A percentile compares a stretch with the other conserved stretches of the same genome.
These are phyloP conservation scores for Terrapene triunguis DNA, from an alignment of 2,113 vertebrate species.

Conservation along the genomic window DNA sequence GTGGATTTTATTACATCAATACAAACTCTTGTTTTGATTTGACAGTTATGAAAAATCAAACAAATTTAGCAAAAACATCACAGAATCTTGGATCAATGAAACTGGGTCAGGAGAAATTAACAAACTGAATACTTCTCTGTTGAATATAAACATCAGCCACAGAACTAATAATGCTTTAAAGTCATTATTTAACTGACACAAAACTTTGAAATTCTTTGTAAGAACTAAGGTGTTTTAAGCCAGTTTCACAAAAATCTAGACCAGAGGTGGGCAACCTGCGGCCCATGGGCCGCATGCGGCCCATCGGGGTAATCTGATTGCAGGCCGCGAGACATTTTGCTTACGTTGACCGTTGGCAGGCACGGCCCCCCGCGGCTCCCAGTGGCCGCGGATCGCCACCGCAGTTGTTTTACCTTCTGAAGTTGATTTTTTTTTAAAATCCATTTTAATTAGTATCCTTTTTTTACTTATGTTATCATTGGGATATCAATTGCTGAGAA, in stretches of 20 bases:
- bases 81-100: background rate
- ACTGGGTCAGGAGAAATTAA: constrained; percentile 19
- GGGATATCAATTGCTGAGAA: constrained; percentile 60
- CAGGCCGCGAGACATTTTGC: no score
- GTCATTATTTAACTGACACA: background rate
- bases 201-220: constrained; percentile 50
- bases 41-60: background rate
- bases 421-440: background rate
- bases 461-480: constrained; percentile 56
- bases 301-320: no score
- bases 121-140: background rate
- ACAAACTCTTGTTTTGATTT: background rate
- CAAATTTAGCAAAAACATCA: background rate
- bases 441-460: constrained; percentile 58
- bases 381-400: no score
- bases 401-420: constrained; percentile 14
- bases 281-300: no score
- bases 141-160: background rate
- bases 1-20: background rate
- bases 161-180: constrained; percentile 55
- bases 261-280: no score
- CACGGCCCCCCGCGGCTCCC: no score
- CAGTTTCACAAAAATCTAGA: constrained; percentile 46
- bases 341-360: no score
- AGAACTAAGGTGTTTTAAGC: constrained; percentile 48